Base-by-base conservation (phyloP, 2,113 vertebrate genomes). In the Eurypyga helias region DNA sequence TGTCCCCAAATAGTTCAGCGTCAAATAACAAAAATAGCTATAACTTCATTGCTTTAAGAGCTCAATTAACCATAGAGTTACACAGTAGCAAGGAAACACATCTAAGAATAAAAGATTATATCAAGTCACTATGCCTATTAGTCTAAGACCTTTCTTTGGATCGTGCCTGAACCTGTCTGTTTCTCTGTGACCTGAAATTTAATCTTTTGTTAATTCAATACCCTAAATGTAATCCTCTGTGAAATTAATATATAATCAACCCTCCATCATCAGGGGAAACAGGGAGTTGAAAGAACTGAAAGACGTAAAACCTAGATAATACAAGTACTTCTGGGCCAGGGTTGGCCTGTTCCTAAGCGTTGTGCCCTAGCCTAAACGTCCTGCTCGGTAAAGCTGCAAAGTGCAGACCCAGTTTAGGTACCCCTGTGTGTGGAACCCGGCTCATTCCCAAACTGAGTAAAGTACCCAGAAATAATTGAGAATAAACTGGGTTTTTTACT, bases 21-120 rank as follows among this genome's bases (percentile, higher is more conserved):
- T 93, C 75, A 87, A 81, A 87, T 90, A 93, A 67, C 79, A 96
- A 89, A 96, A 96, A 2, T 84, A 94, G n/a, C 82, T 83, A 12
- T 81, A 72, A 88, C 82, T 96, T 93, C 38, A 57, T 78, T 94
- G 73, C 46, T 86, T 65, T 72, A 83, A 54, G 79, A 71, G 31
- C 26, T 93, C 67, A 33, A 36, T 83, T 83, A 93, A 58, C 76
- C 36, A 48, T 13, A 64, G 54, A 70, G 54, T 57, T 90, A 57
- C 45, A 79, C 21, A 49, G 66, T 61, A 83, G 62, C 55, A 93
- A 83, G 43, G 73, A 95, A 93, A 70, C 29, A 51, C 18, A 33
- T 66, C 79, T 92, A 86, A 77, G 79, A 95, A 91, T 80, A 94
- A 91, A 94, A 88, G 5, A 78, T 62, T 90, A 13, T 66, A 86